phyloP scores from a whole-genome alignment of 2,888 invertebrate species.

The Coenonympha glycerion region DNA sequence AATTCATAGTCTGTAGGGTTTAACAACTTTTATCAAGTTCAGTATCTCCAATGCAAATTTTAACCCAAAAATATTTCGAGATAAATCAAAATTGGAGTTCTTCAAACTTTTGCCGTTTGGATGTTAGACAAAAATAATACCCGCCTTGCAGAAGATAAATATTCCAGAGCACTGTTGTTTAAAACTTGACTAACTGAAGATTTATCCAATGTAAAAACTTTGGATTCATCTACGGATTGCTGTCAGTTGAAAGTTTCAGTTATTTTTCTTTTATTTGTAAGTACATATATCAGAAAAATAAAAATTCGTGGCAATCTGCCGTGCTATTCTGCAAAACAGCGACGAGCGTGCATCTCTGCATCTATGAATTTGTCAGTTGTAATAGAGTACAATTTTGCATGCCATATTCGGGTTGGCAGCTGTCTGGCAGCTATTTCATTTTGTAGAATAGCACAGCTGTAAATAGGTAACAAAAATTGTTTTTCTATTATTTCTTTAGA shows the following conservation, averaged over 20 bases:
- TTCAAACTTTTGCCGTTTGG: slow-evolving; percentile 27
- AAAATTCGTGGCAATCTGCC: no score
- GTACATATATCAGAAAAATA: no score
- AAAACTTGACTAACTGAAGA: slow-evolving; percentile 25
- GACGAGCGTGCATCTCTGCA: no score
- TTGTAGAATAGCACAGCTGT: neutral
- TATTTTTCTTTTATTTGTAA: slow-evolving; percentile 1
- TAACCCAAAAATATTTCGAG: slow-evolving; percentile 25
- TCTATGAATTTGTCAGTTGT: no score
- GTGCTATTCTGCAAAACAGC: neutral
- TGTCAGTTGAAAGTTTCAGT: slow-evolving; percentile 5
- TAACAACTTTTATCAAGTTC: slow-evolving; percentile 21
- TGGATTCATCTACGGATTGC: slow-evolving; percentile 4
- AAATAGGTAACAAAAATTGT: no score
- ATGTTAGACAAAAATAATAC: slow-evolving; percentile 30
- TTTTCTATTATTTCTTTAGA: no score
- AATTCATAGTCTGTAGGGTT: slow-evolving; percentile 13
- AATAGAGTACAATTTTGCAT: no score
- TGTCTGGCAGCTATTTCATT: no score
- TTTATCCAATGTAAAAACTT: slow-evolving; percentile 23
- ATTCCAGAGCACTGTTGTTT: slow-evolving; percentile 28
- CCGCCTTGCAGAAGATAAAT: slow-evolving; percentile 27
- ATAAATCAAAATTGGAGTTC: slow-evolving; percentile 30
- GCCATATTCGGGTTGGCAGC: no score
- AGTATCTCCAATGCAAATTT: slow-evolving; percentile 26